A percentile compares a stretch with the other conserved stretches of the same genome.
These are phyloP conservation scores for Brachymystax lenok DNA, from an alignment of 2,797 vertebrate genomes.

Conservation along the genomic window DNA sequence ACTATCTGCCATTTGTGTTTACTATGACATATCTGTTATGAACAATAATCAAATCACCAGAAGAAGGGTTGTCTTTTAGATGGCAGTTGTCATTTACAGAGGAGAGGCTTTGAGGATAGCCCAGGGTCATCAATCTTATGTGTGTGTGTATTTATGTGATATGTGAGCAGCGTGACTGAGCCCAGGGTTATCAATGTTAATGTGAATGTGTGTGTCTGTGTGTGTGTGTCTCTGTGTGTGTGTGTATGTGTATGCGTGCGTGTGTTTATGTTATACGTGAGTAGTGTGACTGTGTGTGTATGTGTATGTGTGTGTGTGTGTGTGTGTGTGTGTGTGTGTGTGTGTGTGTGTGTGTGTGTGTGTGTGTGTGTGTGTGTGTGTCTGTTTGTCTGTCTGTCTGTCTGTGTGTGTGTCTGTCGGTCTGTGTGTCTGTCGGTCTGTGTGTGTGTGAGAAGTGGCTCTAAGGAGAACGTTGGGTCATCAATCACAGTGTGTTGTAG, in stretches of 20 bases:
- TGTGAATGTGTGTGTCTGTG: constrained; percentile 14
- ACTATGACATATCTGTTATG: constrained; percentile 63
- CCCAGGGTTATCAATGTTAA: no score
- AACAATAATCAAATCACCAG: constrained; percentile 73
- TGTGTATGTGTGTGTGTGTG: background rate
- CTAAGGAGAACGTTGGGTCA: constrained; percentile 59
- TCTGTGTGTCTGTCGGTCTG: background rate
- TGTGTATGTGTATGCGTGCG: background rate
- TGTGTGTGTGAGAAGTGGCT: constrained; percentile 7
- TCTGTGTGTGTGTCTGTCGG: background rate
- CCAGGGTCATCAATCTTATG: constrained; percentile 63
- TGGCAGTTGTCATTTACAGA: constrained; percentile 73
- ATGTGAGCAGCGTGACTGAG: no score
- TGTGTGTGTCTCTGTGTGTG: no score
- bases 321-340: background rate
- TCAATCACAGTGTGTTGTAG: constrained; percentile 54
- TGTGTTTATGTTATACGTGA: background rate
- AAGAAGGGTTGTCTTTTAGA: constrained; percentile 68
- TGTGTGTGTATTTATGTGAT: background rate
- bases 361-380: constrained; percentile 9
- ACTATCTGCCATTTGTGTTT: constrained; percentile 72
- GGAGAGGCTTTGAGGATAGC: constrained; percentile 43
- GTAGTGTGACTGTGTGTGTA: background rate
- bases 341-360: background rate
- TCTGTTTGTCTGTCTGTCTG: background rate